Conservation (phyloP, 2,113 vertebrate species). For the Tragelaphus buxtoni region DNA sequence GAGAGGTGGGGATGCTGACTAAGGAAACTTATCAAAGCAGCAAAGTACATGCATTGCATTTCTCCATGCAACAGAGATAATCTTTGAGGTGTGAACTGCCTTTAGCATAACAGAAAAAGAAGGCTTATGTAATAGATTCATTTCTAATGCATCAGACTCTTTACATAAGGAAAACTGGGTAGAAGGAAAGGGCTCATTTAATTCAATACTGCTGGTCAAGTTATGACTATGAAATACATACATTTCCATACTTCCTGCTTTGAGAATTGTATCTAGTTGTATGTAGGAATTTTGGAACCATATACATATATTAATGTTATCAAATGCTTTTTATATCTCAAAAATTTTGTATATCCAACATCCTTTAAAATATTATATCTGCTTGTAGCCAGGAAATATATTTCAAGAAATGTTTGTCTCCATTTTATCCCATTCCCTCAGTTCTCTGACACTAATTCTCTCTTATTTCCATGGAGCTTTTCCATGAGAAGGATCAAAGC, state of each 20-base stretch:
- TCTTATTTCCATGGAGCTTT: no score
- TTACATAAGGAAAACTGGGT: neutral
- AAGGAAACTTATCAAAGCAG: neutral
- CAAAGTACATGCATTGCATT: neutral
- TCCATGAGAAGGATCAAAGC: no score
- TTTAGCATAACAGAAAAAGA: neutral
- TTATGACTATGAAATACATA: neutral
- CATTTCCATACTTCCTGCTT: neutral
- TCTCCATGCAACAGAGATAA: neutral
- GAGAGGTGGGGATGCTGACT: neutral
- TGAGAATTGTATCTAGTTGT: neutral
- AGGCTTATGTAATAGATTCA: neutral
- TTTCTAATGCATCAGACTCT: neutral
- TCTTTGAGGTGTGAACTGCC: neutral
- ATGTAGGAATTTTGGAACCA: neutral
- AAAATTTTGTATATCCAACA: neutral
- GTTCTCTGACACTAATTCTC: conserved; percentile 26
- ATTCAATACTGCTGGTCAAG: neutral
- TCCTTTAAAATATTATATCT: neutral
- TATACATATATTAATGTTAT: neutral
- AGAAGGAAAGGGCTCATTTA: neutral
- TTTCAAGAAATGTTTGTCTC: conserved; percentile 22
- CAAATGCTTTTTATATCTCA: neutral
- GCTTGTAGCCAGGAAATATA: neutral
- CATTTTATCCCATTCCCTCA: neutral